Evolutionary conservation across 2,888 invertebrate genomes (phyloP).

Genomic region (Isotomurus palustris): DNA sequence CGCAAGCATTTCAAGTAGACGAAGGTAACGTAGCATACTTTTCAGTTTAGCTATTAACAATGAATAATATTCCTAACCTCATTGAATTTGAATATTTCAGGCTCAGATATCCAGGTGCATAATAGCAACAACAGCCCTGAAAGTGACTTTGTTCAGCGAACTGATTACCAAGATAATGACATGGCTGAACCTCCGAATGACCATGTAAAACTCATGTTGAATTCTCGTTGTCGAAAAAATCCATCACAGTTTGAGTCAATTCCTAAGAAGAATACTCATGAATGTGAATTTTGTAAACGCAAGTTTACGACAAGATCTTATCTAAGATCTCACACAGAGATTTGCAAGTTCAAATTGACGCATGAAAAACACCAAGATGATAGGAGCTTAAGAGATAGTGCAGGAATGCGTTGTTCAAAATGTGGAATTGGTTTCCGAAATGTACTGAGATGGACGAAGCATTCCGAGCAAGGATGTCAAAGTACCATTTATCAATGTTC

Average conservation of each 20-base stretch:
- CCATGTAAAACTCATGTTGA: too few species aligned
- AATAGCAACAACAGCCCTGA: too few species aligned
- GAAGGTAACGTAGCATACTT: too few species aligned
- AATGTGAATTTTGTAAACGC: conserved; percentile 2
- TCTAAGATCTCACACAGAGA: conserved; percentile 1
- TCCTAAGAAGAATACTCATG: background rate
- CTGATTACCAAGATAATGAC: too few species aligned
- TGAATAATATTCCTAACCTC: too few species aligned
- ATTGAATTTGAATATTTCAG: too few species aligned
- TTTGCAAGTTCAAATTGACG: background rate
- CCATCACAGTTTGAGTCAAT: background rate
- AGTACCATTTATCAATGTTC: conserved; percentile 15
- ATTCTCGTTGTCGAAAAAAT: background rate
- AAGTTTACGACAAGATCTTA: conserved; percentile 8
- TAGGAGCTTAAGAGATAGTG: background rate
- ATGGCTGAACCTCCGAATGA: too few species aligned
- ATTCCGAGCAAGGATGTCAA: conserved; percentile 16
- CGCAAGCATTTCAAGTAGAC: too few species aligned
- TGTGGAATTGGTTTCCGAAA: conserved; percentile 29
- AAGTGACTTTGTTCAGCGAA: too few species aligned
- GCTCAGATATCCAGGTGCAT: too few species aligned
- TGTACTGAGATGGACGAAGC: conserved; percentile 11
- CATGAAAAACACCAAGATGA: too few species aligned
- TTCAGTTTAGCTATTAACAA: too few species aligned
- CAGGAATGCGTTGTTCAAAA: conserved; percentile 13